Evolutionary conservation across 2,113 vertebrate genomes (phyloP).

Genomic region (Dipodomys ordii): DNA sequence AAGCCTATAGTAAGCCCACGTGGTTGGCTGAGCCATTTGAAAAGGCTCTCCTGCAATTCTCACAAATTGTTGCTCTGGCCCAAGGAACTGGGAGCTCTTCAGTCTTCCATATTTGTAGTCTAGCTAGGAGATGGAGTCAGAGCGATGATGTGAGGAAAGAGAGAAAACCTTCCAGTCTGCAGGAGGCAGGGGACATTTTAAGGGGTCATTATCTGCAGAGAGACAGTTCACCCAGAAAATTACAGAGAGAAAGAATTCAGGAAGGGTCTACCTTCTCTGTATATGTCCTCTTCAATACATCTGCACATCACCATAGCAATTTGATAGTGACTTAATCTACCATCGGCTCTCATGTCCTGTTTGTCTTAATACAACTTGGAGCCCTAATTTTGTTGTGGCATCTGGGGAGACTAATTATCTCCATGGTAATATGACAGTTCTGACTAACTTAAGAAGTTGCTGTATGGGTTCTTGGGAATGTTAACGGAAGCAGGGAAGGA

Average conservation of each 20-base stretch:
- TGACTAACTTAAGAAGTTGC: not conserved
- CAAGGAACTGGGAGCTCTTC: slow-evolving; percentile 16
- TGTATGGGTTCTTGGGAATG: not conserved
- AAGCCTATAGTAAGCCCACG: not conserved
- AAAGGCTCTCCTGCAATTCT: slow-evolving; percentile 2
- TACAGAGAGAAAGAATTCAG: not conserved
- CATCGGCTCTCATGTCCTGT: not conserved
- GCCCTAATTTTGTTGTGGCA: not conserved
- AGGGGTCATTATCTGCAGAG: slow-evolving; percentile 19
- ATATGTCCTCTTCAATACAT: not conserved
- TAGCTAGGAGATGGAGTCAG: not conserved
- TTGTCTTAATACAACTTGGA: not conserved
- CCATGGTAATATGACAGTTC: not conserved
- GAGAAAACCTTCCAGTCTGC: not conserved
- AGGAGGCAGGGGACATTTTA: not conserved
- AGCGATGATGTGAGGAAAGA: not conserved
- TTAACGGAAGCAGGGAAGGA: not conserved
- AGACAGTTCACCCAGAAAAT: not conserved
- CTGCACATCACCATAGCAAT: not conserved
- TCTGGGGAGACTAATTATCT: not conserved
- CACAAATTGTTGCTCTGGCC: not conserved
- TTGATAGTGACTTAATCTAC: not conserved
- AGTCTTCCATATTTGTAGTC: not conserved
- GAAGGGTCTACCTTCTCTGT: not conserved
- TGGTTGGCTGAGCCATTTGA: not conserved